Evolutionary conservation across 1,140 invertebrate species (phyloP).

Genomic region (roundworm (Caenorhabditis elegans)): DNA sequence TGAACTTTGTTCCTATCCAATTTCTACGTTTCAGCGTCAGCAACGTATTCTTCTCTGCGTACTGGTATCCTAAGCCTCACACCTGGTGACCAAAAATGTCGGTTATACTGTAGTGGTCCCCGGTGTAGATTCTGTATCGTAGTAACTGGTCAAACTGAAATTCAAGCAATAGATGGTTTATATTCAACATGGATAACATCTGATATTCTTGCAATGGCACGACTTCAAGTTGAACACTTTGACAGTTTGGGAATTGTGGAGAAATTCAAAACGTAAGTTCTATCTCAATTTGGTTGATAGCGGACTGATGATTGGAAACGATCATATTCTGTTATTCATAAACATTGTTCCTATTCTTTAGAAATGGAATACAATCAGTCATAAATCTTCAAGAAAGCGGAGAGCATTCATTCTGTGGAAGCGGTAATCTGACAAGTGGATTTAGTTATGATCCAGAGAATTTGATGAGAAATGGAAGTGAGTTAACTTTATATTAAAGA

Average conservation of each 20-base stretch:
- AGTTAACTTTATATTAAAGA: conserved; percentile 1
- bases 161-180: neutral
- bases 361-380: conserved; percentile 14
- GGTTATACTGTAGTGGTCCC: conserved; percentile 10
- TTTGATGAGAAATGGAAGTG: conserved; percentile 39
- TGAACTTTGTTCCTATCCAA: no score
- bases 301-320: neutral
- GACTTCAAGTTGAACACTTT: conserved; percentile 11
- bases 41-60: conserved; percentile 29
- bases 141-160: neutral
- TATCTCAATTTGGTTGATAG: neutral
- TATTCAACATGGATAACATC: conserved; percentile 38
- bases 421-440: conserved; percentile 9
- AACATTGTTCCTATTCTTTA: neutral
- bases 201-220: conserved; percentile 37
- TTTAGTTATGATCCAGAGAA: conserved; percentile 45
- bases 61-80: conserved; percentile 20
- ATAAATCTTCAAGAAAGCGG: conserved; percentile 44
- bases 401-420: conserved; percentile 43
- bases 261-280: conserved; percentile 35
- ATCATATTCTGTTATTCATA: no score
- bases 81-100: conserved; percentile 28
- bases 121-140: conserved; percentile 11
- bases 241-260: neutral
- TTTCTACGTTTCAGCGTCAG: neutral